phyloP scores from a whole-genome alignment of 2,113 vertebrate species.

The Oreochromis aureus region DNA sequence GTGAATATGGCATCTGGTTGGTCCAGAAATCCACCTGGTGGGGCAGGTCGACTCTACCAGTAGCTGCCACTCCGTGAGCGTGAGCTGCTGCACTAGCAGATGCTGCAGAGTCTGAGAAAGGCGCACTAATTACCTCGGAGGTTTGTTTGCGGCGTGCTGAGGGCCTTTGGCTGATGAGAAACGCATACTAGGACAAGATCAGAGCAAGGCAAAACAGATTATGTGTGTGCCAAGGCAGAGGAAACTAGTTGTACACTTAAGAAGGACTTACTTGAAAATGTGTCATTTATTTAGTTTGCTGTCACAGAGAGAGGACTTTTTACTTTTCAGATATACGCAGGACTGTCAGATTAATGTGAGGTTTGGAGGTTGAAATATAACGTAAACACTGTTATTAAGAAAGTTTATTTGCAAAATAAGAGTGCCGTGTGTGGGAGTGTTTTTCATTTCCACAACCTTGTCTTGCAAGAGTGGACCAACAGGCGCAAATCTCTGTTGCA shows the following conservation, averaged over 20 bases:
- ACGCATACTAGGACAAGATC: slow-evolving; percentile 43
- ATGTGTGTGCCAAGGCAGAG: not conserved
- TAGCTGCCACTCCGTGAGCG: not conserved
- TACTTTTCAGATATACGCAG: not conserved
- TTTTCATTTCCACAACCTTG: not conserved
- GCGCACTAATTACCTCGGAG: slow-evolving; percentile 58
- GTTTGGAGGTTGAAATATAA: not conserved
- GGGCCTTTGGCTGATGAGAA: slow-evolving; percentile 20
- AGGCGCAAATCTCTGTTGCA: not conserved
- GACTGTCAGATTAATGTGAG: not conserved
- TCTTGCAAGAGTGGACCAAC: not conserved
- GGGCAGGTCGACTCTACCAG: slow-evolving; percentile 9
- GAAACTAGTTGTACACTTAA: not conserved
- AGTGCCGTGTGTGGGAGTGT: not conserved
- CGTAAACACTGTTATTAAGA: not conserved
- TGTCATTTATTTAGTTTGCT: not conserved
- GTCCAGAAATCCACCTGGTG: slow-evolving; percentile 27
- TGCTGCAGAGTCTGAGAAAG: slow-evolving; percentile 40
- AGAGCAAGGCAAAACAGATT: slow-evolving; percentile 35
- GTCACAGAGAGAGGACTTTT: not conserved
- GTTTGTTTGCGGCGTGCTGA: slow-evolving; percentile 21
- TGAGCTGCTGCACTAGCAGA: slow-evolving; percentile 30
- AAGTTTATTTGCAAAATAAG: not conserved
- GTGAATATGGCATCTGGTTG: slow-evolving; percentile 22
- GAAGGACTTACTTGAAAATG: not conserved